Evolutionary conservation across 2,888 invertebrate genomes (phyloP).

Genomic region (Sympetrum striolatum): DNA sequence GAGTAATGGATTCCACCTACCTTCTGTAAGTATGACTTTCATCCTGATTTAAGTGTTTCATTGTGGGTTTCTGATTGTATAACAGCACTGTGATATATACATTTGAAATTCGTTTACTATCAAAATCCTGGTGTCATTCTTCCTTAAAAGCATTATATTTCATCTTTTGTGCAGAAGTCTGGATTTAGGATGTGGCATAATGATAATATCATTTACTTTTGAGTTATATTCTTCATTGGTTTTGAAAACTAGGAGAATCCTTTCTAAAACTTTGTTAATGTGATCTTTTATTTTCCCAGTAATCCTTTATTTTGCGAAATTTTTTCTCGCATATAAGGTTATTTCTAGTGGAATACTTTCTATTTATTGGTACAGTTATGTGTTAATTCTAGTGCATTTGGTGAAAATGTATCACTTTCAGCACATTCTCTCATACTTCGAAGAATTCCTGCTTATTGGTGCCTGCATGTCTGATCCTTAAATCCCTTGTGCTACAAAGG

Average conservation of each 20-base stretch:
- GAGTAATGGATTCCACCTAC: neutral
- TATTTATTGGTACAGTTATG: neutral
- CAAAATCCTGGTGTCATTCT: neutral
- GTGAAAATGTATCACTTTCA: neutral
- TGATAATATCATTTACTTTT: neutral
- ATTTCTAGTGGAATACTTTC: too few species aligned
- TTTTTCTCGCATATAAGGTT: neutral
- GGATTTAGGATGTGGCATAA: neutral
- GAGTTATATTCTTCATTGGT: neutral
- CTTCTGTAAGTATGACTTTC: neutral
- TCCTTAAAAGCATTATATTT: neutral
- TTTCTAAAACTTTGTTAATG: neutral
- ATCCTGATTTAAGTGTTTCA: neutral
- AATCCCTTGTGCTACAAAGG: neutral
- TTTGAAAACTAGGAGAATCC: neutral
- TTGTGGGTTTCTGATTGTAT: neutral
- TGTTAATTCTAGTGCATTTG: neutral
- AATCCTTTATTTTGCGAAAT: neutral
- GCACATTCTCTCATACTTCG: neutral
- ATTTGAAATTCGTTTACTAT: neutral
- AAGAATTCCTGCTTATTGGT: slow-evolving; percentile 23
- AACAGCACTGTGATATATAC: slow-evolving; percentile 2
- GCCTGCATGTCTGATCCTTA: slow-evolving; percentile 14
- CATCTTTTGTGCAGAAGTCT: neutral
- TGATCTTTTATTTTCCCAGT: neutral